Base-by-base conservation (phyloP, 2,888 invertebrate genomes). In the Heliconius ismenius region DNA sequence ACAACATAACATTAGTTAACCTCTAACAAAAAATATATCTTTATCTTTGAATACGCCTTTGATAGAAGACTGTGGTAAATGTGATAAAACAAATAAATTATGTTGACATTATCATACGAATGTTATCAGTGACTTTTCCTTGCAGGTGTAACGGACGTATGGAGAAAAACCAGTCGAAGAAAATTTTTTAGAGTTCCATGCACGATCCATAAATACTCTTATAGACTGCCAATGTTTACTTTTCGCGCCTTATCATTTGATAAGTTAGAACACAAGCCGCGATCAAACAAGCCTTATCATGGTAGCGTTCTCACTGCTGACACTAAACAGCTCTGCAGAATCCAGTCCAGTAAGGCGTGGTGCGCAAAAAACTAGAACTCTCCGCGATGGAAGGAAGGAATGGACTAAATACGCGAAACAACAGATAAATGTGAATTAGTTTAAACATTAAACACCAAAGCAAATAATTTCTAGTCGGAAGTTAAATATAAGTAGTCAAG, bases 181-280 rank as follows among this genome's bases (percentile, higher is more conserved):
- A 89, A 90, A 89, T 88, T 85, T 49, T 49, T 49, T 85, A 85
- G 86, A 90, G 92, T 90, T 91, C 88, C 86, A 89, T 88, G 89
- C 89, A 88, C 91, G 87, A 89, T 87, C 89, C 90, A 88, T 92
- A 93, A 93, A 94, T 93, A 93, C 88, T 90, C 87, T 85, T 85
- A 85, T 86, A 91, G 90, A 87, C 91, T 87, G 92, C 88, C 87
- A 89, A 91, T 94, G 93, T 94, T 94, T 93, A 85, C 91, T 86
- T 88, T 86, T 84, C 83, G 85, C 86, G 88, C 89, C 90, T 94
- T 94, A 94, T 93, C 93, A 87, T 87, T 89, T 92, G 93, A 94
- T 94, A 94, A 92, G 92, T 93, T 91, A 86, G 88, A 93, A 92
- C 91, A 93, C 92, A 93, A 93, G 92, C 93, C 92, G 81, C 84